phyloP scores from a whole-genome alignment of 2,113 vertebrate genomes.

The Ailurus styani region DNA sequence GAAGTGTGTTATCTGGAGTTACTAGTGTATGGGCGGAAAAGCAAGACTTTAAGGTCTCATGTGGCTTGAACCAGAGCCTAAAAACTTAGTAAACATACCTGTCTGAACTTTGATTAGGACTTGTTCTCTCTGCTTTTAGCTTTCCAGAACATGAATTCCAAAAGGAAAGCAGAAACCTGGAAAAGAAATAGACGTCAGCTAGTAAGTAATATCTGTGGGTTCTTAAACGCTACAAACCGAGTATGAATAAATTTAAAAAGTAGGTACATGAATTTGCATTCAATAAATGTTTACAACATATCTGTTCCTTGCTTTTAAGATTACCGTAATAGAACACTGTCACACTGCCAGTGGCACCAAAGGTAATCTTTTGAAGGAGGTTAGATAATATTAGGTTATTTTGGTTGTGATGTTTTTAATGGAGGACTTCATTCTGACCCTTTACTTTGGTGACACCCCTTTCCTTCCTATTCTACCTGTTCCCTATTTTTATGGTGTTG shows the following conservation, averaged over 20 bases:
- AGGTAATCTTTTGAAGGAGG: not conserved
- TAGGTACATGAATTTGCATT: not conserved
- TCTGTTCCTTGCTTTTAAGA: not conserved
- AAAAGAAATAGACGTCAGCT: conserved; percentile 96
- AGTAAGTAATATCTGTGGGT: conserved; percentile 80
- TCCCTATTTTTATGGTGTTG: not conserved
- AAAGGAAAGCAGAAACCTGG: conserved; percentile 99
- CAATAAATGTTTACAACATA: not conserved
- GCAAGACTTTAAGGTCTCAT: not conserved
- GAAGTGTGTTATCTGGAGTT: not conserved
- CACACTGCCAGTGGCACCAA: not conserved
- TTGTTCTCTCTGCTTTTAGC: conserved; percentile 79
- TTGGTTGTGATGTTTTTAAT: not conserved
- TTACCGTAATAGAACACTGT: not conserved
- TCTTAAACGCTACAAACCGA: not conserved
- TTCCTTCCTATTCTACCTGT: not conserved
- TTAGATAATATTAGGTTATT: not conserved
- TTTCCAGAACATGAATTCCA: conserved; percentile 99
- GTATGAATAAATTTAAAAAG: not conserved
- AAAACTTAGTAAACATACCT: not conserved
- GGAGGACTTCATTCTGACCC: not conserved
- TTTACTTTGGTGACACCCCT: not conserved
- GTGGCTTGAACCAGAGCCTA: not conserved
- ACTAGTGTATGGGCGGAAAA: not conserved
- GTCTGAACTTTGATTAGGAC: not conserved